Evolutionary conservation across 2,113 vertebrate genomes (phyloP).

Genomic region (Chionis minor): DNA sequence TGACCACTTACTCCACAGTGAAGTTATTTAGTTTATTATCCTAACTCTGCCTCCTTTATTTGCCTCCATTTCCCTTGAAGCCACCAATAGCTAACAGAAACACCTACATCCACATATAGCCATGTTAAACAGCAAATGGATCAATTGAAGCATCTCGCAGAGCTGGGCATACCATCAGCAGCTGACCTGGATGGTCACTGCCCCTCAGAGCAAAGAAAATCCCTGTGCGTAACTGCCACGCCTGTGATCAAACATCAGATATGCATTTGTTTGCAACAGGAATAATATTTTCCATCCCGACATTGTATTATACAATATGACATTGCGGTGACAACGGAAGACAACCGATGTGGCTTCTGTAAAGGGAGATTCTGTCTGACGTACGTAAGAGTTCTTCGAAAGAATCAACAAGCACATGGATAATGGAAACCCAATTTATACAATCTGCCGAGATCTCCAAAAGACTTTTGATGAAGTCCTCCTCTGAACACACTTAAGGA

Average conservation of each 20-base stretch:
- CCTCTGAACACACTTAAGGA: neutral
- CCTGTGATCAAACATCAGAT: neutral
- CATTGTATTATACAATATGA: neutral
- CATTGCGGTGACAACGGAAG: fast-evolving
- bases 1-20: neutral
- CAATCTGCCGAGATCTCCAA: neutral
- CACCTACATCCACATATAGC: neutral
- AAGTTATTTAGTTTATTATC: neutral
- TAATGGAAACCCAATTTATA: neutral
- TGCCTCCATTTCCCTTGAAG: neutral
- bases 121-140: neutral
- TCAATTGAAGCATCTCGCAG: neutral
- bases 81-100: neutral
- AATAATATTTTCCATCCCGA: neutral
- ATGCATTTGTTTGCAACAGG: neutral
- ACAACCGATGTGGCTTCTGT: neutral
- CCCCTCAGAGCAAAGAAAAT: neutral
- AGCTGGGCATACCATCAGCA: neutral
- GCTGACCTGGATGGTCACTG: neutral
- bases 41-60: neutral
- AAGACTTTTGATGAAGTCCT: neutral
- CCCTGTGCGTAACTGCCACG: neutral
- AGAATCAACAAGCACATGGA: neutral
- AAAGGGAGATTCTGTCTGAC: neutral
- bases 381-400: neutral